Evolutionary conservation across 2,888 invertebrate genomes (phyloP), one percentile per base, ranked within the genome.

Genomic region (Trachelus stipa): DNA sequence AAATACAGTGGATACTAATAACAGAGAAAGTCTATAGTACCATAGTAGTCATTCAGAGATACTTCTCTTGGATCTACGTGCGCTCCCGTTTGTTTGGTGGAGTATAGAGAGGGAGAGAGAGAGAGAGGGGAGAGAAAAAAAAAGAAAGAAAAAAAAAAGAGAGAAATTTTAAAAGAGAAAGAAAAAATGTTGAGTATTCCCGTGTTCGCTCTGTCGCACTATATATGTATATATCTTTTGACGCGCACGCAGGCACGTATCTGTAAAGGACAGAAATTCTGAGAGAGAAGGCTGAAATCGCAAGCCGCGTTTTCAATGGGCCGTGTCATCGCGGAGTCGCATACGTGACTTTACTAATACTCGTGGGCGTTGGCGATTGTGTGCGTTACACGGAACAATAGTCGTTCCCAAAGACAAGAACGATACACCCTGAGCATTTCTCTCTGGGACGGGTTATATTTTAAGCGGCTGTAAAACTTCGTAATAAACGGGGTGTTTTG

Each of bases 1-100:
- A 84, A 11, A 35, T 84, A 84, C 87, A 88, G 85, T 84, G 85
- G 84, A 87, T 88, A 87, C 87, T 89, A 89, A 89, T 89, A 88
- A 88, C 86, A 82, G 85, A 85, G 86, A 88, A 87, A 85, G 87
- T 86, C 85, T 82, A 84, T 82, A 86, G 86, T 85, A 81, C 84
- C 80, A 82, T 4, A 37, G 37, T 37, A 83, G 81, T 85, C 85
- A 85, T 88, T 85, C 85, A 83, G 82, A 83, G 84, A 82, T 81
- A 83, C 83, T 87, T 87, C 86, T 88, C 88, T 89, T 85, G 82
- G 87, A 83, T 71, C 71, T 71, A 1, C 34, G 73, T 73, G 75
- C 77, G 76, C 76, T 76, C 79, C 79, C 84, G 83, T 88, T 88
- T 86, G 86, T 85, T 85, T 85, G 76, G 77, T 75, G 77, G 76